Conservation (phyloP, 2,888 invertebrate genomes). For the Siphlonurus alternatus region DNA sequence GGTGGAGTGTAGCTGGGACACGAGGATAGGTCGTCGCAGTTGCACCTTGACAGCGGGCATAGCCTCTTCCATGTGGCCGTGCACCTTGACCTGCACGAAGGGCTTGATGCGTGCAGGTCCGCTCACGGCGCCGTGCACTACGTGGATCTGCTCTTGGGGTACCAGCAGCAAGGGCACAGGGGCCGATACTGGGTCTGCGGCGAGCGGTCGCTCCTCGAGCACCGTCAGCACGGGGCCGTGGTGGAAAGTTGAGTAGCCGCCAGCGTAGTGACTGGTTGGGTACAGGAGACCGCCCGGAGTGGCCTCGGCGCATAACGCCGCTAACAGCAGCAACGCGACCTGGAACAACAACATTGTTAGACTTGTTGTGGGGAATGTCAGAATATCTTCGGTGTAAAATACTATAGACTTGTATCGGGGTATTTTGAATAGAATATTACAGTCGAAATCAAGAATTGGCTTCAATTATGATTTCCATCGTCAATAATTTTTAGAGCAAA, state of each 20-base stretch:
- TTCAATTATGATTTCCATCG: too few species aligned
- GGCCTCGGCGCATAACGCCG: neutral
- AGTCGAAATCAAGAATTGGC: too few species aligned
- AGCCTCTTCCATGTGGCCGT: constrained; percentile 18
- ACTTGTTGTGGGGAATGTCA: neutral
- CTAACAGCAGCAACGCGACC: neutral
- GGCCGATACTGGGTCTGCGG: neutral
- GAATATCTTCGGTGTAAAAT: too few species aligned
- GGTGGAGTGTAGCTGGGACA: constrained; percentile 24
- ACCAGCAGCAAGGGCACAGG: neutral
- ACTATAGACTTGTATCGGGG: too few species aligned
- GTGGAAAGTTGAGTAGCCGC: neutral
- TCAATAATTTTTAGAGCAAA: too few species aligned
- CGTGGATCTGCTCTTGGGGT: neutral
- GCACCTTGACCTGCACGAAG: neutral
- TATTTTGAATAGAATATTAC: too few species aligned
- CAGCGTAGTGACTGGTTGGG: neutral
- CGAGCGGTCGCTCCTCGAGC: neutral
- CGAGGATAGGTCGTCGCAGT: constrained; percentile 25
- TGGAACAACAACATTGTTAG: neutral
- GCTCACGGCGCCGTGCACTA: neutral
- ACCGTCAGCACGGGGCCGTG: neutral
- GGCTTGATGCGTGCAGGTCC: neutral
- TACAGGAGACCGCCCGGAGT: neutral
- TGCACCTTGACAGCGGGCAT: constrained; percentile 28